Base-by-base conservation (phyloP, 1,140 invertebrate genomes). In the Microplitis mediator region DNA sequence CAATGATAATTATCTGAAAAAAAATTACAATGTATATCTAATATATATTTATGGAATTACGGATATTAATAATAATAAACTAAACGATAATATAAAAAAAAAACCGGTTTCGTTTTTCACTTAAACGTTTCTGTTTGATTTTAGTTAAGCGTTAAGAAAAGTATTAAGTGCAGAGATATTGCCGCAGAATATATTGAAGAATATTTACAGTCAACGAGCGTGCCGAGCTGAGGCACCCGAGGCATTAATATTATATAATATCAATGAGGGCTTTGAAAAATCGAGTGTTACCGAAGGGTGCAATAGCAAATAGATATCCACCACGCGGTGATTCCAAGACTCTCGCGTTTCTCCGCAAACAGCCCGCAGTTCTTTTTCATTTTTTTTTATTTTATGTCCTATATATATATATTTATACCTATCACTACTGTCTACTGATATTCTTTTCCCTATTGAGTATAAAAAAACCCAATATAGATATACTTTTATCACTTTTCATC, bases 231-330 rank as follows among this genome's bases (percentile, higher is more conserved):
- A 75, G 72, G 75, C 81, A 81, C 82, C 82, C 79, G 80, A 67
- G 83, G 86, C 85, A 86, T 87, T 87, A 87, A 87, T 86, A 87
- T 85, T 86, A 83, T 82, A 87, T 86, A 81, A 87, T 84, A 84
- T 85, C 84, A 83, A 81, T 83, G 84, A 80, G 70, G 70, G 79
- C 77, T 79, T 85, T 85, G 84, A 86, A 86, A 86, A 84, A 86
- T 85, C 81, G 79, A 81, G 77, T 80, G 77, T 77, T 79, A 68
- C 39, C 63, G 56, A 74, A 69, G 73, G 76, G 77, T 74, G 77
- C 78, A 76, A 80, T 68, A 68, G 78, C 78, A 81, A 82, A 81
- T 78, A 82, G 72, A 77, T 76, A 76, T 77, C 71, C 70, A 73
- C 64, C 64, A 72, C 72, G 58, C 69, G 70, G 58, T 70, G 73